Conservation (phyloP, 2,797 vertebrate species). For the Mastacembelus armatus region DNA sequence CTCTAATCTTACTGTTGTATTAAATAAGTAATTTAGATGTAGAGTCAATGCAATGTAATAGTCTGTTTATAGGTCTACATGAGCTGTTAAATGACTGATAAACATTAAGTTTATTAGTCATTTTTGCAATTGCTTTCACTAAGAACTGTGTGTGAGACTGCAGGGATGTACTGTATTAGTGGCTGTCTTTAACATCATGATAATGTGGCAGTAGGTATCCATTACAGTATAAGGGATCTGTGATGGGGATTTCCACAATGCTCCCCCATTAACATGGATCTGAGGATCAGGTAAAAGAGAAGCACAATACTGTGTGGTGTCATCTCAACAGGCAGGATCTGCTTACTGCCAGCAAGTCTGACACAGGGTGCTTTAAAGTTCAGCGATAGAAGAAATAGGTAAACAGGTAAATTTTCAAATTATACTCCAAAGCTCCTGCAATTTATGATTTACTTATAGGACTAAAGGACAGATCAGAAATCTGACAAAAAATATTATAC, state of each 20-base stretch:
- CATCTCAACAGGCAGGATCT: slow-evolving; percentile 57
- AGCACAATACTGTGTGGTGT: slow-evolving; percentile 57
- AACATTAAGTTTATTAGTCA: neutral
- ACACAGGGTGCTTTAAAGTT: no score
- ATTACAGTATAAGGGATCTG: slow-evolving; percentile 53
- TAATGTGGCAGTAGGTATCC: slow-evolving; percentile 48
- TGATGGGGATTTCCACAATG: slow-evolving; percentile 78
- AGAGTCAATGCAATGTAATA: neutral
- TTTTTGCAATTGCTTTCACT: neutral
- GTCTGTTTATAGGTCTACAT: neutral
- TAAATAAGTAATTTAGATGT: no score
- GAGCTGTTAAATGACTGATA: neutral
- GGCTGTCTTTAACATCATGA: neutral
- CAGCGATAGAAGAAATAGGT: neutral
- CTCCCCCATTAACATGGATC: slow-evolving; percentile 59
- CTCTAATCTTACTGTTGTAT: no score
- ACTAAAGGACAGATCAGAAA: neutral
- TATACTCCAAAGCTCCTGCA: no score
- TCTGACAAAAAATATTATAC: neutral
- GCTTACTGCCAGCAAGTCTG: no score
- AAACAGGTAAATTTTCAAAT: neutral
- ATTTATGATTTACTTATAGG: no score
- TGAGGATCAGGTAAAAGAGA: slow-evolving; percentile 56
- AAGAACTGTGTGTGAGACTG: neutral
- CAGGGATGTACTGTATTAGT: slow-evolving; percentile 19